A percentile compares a stretch with the other conserved stretches of the same genome.
phyloP scores from a whole-genome alignment of 2,888 invertebrate species.

The Ceraclea dissimilis region DNA sequence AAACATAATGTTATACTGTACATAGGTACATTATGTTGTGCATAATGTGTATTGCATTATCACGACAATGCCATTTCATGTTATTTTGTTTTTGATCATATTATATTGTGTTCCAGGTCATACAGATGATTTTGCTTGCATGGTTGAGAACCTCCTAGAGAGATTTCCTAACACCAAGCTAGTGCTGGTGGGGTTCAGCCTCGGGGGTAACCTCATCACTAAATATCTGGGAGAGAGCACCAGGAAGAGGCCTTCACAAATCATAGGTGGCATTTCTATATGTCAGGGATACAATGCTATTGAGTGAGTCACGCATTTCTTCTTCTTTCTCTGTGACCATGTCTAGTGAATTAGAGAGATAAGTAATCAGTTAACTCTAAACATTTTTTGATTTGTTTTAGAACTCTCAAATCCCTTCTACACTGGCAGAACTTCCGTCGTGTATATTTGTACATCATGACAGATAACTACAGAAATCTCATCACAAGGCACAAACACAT shows the following conservation, averaged over 20 bases:
- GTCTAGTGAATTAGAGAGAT: too few relatives aligned
- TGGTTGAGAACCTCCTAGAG: constrained; percentile 67
- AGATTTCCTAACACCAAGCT: constrained; percentile 71
- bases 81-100: too few relatives aligned
- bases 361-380: neutral
- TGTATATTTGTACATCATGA: constrained; percentile 87
- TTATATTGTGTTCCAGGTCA: constrained; percentile 69
- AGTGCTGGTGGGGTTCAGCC: constrained; percentile 84
- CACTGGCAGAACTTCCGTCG: constrained; percentile 88
- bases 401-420: constrained; percentile 71
- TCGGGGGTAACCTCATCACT: constrained; percentile 89
- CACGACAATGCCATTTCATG: too few relatives aligned
- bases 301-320: constrained; percentile 57
- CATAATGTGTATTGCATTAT: too few relatives aligned
- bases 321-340: neutral
- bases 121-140: constrained; percentile 79
- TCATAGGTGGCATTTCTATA: constrained; percentile 85
- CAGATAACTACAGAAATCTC: constrained; percentile 82
- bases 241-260: constrained; percentile 54
- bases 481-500: constrained; percentile 76
- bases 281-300: constrained; percentile 92
- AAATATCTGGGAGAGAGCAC: constrained; percentile 81
- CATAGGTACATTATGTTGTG: too few relatives aligned
- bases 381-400: constrained; percentile 31
- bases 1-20: too few relatives aligned